A percentile compares a stretch with the other conserved stretches of the same genome.
Conservation (phyloP, 1,140 invertebrate species). For the Thalassaphorura encarpata region DNA sequence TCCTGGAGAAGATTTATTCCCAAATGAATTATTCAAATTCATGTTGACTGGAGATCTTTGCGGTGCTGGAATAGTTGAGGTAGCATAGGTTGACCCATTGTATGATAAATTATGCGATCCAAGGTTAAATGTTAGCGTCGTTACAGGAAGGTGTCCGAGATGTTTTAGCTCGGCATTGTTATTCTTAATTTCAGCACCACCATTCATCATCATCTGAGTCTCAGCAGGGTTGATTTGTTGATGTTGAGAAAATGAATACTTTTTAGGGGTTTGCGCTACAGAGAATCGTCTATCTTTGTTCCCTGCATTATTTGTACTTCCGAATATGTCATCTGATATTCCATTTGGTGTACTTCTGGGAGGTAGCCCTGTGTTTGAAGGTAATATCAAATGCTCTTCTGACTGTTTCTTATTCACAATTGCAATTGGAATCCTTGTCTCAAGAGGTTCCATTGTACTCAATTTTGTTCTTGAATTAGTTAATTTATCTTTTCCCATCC, state of each 20-base stretch:
- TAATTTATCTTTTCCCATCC: slow-evolving; percentile 10
- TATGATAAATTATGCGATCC: slow-evolving; percentile 9
- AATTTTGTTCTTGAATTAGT: no score
- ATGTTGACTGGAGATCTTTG: background rate
- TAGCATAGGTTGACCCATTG: background rate
- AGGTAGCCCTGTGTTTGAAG: background rate
- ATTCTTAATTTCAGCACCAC: no score
- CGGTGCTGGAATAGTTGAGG: background rate
- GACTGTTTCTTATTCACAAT: slow-evolving; percentile 23
- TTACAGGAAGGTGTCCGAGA: slow-evolving; percentile 21
- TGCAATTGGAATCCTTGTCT: slow-evolving; percentile 24
- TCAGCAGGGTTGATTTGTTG: no score
- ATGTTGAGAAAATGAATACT: slow-evolving; percentile 20
- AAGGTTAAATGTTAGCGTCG: slow-evolving; percentile 25
- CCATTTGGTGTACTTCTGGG: background rate
- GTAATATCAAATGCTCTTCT: slow-evolving; percentile 15
- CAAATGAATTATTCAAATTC: background rate
- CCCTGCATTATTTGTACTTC: no score
- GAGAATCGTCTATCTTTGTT: slow-evolving; percentile 10
- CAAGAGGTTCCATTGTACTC: background rate
- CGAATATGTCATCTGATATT: no score
- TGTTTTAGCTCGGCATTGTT: no score
- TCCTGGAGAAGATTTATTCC: slow-evolving; percentile 14
- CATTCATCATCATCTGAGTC: no score
- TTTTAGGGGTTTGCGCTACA: slow-evolving; percentile 7